Percentiles rank a stretch among this genome's conserved stretches.
phyloP scores from a whole-genome alignment of 1,140 invertebrate genomes.

The Atta cephalotes region DNA sequence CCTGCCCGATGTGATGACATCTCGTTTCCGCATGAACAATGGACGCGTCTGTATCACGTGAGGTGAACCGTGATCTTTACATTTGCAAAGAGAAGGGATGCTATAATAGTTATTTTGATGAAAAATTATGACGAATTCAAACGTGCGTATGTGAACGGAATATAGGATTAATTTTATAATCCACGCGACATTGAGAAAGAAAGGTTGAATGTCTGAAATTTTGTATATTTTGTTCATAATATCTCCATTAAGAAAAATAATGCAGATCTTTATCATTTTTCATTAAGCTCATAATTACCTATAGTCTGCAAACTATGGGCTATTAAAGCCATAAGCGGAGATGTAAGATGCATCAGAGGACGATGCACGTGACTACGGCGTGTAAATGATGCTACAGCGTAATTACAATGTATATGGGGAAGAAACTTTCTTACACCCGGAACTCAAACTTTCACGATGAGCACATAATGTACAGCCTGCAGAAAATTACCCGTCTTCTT shows the following conservation, averaged over 20 bases:
- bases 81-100: background rate
- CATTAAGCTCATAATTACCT: background rate
- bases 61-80: background rate
- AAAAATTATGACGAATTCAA: background rate
- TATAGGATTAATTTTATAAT: background rate
- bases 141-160: background rate
- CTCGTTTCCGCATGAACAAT: slow-evolving; percentile 36
- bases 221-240: background rate
- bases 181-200: background rate
- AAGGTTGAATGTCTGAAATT: background rate
- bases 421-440: slow-evolving; percentile 47
- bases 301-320: slow-evolving; percentile 11
- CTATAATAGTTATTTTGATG: background rate
- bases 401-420: slow-evolving; percentile 58
- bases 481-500: slow-evolving; percentile 56
- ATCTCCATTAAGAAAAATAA: background rate
- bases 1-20: background rate
- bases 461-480: slow-evolving; percentile 46
- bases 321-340: slow-evolving; percentile 33
- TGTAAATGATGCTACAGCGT: slow-evolving; percentile 53
- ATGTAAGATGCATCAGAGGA: slow-evolving; percentile 49
- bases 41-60: background rate
- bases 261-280: background rate
- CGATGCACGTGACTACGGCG: slow-evolving; percentile 38
- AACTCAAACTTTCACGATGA: slow-evolving; percentile 52